Conservation (phyloP, 2,113 vertebrate species). For the Ibidorhyncha struthersii region DNA sequence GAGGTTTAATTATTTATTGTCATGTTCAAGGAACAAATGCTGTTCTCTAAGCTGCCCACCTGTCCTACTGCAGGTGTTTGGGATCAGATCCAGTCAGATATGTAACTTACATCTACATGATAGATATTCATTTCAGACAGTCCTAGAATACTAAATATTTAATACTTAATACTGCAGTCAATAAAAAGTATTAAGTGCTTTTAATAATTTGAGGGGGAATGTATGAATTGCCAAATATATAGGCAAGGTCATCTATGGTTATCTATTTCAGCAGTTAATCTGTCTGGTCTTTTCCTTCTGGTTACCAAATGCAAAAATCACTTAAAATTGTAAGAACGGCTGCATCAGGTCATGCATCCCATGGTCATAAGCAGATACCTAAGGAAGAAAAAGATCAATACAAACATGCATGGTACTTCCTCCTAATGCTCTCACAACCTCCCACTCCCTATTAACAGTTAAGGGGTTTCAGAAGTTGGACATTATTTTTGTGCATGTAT, state of each 20-base stretch:
- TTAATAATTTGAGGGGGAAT: neutral
- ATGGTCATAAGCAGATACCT: neutral
- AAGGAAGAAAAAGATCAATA: neutral
- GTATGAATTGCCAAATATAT: neutral
- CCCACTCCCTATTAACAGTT: neutral
- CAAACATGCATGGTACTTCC: neutral
- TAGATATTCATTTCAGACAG: neutral
- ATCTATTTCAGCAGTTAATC: neutral
- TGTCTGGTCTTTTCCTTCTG: neutral
- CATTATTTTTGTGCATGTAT: neutral
- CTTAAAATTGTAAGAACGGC: neutral
- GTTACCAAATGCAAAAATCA: neutral
- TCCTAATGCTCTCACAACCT: neutral
- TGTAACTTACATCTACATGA: neutral
- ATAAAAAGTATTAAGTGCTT: neutral
- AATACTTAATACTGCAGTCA: neutral
- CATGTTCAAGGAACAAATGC: neutral
- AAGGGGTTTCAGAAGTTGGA: neutral
- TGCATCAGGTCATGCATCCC: neutral
- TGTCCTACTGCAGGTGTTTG: neutral
- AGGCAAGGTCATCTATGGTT: neutral
- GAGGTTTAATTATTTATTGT: neutral
- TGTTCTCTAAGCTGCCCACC: neutral
- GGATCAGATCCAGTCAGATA: neutral
- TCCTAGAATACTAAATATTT: neutral